These are phyloP conservation scores for Orthosia incerta DNA, from an alignment of 2,888 invertebrate species.

Conservation along the genomic window DNA sequence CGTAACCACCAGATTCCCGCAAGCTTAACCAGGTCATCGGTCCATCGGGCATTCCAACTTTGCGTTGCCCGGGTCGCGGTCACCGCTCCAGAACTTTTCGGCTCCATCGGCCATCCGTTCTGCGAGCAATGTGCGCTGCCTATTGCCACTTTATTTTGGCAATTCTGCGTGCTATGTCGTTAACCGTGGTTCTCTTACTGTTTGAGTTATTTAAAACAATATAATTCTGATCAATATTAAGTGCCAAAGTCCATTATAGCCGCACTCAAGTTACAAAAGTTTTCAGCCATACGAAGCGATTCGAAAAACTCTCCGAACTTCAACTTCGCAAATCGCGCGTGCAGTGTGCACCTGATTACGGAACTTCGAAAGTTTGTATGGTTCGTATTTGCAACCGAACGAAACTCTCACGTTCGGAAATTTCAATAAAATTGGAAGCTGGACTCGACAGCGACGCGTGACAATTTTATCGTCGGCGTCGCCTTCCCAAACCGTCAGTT, in stretches of 20 bases:
- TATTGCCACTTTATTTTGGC: no score
- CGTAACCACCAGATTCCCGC: background rate
- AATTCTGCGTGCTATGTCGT: no score
- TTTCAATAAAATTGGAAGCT: constrained; percentile 68
- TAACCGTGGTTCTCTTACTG: no score
- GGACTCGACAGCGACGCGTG: constrained; percentile 67
- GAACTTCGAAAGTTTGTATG: constrained; percentile 32
- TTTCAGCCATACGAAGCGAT: constrained; percentile 5
- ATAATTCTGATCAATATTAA: background rate
- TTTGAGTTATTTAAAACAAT: background rate
- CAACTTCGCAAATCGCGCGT: constrained; percentile 14
- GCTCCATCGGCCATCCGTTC: no score
- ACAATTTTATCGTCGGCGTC: constrained; percentile 83
- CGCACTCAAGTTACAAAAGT: background rate
- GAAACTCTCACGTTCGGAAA: constrained; percentile 59
- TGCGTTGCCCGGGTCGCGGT: no score
- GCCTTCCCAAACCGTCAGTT: constrained; percentile 75
- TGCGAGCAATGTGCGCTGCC: no score
- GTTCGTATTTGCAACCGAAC: constrained; percentile 58
- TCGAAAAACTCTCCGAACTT: constrained; percentile 19
- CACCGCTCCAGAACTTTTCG: no score
- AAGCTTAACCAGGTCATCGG: background rate
- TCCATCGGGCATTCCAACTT: no score
- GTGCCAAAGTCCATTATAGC: background rate
- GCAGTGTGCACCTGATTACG: constrained; percentile 45